Evolutionary conservation across 2,888 invertebrate genomes (phyloP).

Genomic region (Cosmorhoe ocellata): DNA sequence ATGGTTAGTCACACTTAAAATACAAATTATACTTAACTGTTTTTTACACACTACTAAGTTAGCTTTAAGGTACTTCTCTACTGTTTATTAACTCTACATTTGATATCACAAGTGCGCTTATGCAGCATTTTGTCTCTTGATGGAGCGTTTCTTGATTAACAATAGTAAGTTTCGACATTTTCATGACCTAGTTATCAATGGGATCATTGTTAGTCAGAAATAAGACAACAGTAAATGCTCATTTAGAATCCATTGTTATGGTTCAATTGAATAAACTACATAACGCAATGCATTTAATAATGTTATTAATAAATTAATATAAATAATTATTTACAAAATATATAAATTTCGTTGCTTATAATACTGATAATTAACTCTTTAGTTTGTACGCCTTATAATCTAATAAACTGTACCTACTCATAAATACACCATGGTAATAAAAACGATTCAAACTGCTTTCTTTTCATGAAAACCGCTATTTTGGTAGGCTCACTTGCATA

Average conservation of each 20-base stretch:
- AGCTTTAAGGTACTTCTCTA: not conserved
- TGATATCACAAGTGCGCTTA: not conserved
- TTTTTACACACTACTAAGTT: not conserved
- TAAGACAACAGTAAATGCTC: slow-evolving; percentile 19
- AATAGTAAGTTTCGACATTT: slow-evolving; percentile 26
- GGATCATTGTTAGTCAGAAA: slow-evolving; percentile 28
- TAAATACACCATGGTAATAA: slow-evolving; percentile 9
- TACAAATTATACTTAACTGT: no score
- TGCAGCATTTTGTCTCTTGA: slow-evolving; percentile 22
- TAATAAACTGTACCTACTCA: slow-evolving; percentile 5
- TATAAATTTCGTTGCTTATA: slow-evolving; percentile 19
- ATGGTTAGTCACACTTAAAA: no score
- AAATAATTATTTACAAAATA: slow-evolving; percentile 30
- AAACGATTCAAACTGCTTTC: slow-evolving; percentile 5
- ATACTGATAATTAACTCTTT: slow-evolving; percentile 38
- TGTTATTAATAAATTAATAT: slow-evolving; percentile 23
- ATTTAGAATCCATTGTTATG: slow-evolving; percentile 22
- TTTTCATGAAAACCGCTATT: slow-evolving; percentile 9
- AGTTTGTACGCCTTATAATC: slow-evolving; percentile 33
- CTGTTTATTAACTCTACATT: slow-evolving; percentile 12
- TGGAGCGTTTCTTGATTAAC: slow-evolving; percentile 18
- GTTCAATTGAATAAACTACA: slow-evolving; percentile 10
- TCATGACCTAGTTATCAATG: slow-evolving; percentile 34
- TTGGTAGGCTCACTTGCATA: not conserved
- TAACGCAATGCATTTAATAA: slow-evolving; percentile 5